phyloP scores from a whole-genome alignment of 2,113 vertebrate species.

The Columbina picui region DNA sequence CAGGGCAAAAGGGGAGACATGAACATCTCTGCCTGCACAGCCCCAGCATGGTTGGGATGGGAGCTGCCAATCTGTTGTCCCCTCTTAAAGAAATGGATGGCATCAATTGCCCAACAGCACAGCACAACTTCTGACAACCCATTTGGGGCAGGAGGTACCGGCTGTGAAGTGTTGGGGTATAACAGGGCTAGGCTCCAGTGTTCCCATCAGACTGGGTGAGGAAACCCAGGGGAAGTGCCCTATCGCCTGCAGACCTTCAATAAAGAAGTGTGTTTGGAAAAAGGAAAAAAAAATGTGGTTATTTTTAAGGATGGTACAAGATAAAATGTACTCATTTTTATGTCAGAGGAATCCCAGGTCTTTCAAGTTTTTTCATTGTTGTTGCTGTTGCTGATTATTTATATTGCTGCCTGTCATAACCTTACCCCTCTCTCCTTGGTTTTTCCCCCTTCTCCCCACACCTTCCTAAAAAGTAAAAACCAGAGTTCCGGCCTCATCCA shows the following conservation, averaged over 20 bases:
- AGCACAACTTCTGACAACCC: not conserved
- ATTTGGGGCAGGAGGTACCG: not conserved
- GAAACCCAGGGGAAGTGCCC: not conserved
- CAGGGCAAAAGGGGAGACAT: not conserved
- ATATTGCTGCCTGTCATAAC: not conserved
- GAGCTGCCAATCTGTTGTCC: not conserved
- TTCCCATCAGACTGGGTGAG: not conserved
- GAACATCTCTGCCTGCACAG: not conserved
- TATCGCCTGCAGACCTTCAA: not conserved
- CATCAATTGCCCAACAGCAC: fast-evolving
- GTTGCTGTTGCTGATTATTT: not conserved
- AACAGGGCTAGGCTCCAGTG: not conserved
- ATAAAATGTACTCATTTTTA: not conserved
- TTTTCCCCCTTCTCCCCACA: not conserved
- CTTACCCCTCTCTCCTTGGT: not conserved
- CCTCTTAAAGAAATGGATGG: not conserved
- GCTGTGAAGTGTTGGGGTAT: not conserved
- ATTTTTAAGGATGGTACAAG: not conserved
- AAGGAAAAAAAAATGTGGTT: too few species aligned
- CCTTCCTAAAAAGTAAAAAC: not conserved
- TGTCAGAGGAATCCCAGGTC: not conserved
- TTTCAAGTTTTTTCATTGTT: not conserved
- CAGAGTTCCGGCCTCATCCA: not conserved
- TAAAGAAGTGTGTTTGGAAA: not conserved
- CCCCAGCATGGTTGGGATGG: not conserved